Conservation (phyloP, 2,113 vertebrate genomes). For the Zootoca vivipara region DNA sequence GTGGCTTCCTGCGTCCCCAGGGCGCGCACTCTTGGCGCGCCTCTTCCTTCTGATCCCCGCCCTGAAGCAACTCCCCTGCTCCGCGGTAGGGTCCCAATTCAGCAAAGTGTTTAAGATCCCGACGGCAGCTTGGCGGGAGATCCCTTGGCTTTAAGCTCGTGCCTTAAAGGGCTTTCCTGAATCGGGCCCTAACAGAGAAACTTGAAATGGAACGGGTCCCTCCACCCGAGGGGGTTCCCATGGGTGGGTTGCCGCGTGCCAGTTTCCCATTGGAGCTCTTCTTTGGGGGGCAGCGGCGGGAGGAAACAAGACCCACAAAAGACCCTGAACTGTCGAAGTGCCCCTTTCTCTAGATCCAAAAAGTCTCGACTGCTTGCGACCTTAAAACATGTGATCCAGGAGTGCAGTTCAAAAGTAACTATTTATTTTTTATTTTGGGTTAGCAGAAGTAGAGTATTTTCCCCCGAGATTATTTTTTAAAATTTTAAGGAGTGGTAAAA, state of each 20-base stretch:
- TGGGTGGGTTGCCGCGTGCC: not conserved
- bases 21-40: not conserved
- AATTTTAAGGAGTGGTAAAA: slow-evolving; percentile 83
- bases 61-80: not conserved
- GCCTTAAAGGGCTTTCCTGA: slow-evolving; percentile 31
- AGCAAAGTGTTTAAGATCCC: not conserved
- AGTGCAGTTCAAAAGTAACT: slow-evolving; percentile 82
- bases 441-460: slow-evolving; percentile 79
- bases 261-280: slow-evolving; percentile 19
- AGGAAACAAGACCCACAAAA: not conserved
- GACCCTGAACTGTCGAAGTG: slow-evolving; percentile 77
- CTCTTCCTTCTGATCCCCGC: not conserved
- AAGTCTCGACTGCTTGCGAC: slow-evolving; percentile 87
- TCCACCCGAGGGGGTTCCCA: not conserved
- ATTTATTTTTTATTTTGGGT: slow-evolving; percentile 87
- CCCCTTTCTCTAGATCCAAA: slow-evolving; percentile 86
- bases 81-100: not conserved
- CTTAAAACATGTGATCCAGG: slow-evolving; percentile 84
- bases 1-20: not conserved
- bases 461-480: slow-evolving; percentile 82
- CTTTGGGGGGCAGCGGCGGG: slow-evolving; percentile 43
- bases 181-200: slow-evolving; percentile 12
- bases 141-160: slow-evolving; percentile 33
- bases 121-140: not conserved
- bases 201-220: not conserved